These are phyloP conservation scores for Trichonephila inaurata DNA, from an alignment of 1,140 invertebrate genomes.

Conservation along the genomic window DNA sequence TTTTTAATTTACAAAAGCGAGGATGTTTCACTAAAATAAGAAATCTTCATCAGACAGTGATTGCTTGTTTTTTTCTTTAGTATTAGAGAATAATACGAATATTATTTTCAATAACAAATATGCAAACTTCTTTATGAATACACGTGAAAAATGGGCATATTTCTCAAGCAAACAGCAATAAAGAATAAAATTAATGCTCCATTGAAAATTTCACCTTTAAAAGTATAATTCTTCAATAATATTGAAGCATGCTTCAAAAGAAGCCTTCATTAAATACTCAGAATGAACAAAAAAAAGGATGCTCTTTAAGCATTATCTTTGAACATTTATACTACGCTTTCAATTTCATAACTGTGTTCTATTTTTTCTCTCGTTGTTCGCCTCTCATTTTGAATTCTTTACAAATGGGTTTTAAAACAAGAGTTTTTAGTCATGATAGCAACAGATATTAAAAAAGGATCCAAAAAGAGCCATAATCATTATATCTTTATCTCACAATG, in stretches of 20 bases:
- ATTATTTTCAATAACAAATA: background rate
- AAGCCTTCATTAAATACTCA: background rate
- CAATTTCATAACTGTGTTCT: constrained; percentile 44
- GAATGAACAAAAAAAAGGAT: background rate
- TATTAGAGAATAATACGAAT: background rate
- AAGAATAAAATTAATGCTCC: background rate
- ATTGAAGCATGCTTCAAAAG: constrained; percentile 18
- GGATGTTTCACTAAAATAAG: too few relatives aligned
- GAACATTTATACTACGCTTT: constrained; percentile 46
- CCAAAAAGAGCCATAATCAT: constrained; percentile 58
- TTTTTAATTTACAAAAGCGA: too few relatives aligned
- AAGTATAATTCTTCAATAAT: constrained; percentile 21
- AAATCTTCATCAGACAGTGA: too few relatives aligned
- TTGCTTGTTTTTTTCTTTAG: background rate
- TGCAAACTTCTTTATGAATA: background rate
- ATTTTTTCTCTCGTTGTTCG: background rate
- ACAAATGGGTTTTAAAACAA: constrained; percentile 62
- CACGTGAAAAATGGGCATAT: background rate
- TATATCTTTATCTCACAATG: constrained; percentile 55
- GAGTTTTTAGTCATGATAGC: constrained; percentile 48
- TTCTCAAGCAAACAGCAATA: background rate
- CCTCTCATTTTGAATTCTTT: constrained; percentile 47
- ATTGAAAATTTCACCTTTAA: constrained; percentile 22
- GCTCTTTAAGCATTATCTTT: constrained; percentile 41
- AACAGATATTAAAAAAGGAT: constrained; percentile 40